phyloP scores from a whole-genome alignment of 2,888 invertebrate genomes.

The Pandemis cinnamomeana region DNA sequence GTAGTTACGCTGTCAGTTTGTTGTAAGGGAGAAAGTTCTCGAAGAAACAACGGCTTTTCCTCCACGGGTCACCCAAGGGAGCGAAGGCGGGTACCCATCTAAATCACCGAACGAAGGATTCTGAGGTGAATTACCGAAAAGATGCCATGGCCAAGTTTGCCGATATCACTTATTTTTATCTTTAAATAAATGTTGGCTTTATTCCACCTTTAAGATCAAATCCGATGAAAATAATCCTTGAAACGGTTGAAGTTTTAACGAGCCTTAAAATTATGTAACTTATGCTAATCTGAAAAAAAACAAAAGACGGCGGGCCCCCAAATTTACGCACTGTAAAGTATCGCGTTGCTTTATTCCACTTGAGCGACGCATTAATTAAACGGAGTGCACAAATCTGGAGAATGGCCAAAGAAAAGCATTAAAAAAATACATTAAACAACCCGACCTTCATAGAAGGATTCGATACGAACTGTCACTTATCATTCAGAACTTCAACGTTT shows the following conservation, averaged over 20 bases:
- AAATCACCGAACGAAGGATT: slow-evolving; percentile 77
- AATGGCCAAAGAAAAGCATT: neutral
- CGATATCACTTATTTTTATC: slow-evolving; percentile 54
- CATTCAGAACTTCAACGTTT: slow-evolving; percentile 43
- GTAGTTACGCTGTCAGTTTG: slow-evolving; percentile 50
- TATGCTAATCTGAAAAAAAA: neutral
- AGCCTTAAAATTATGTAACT: neutral
- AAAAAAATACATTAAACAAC: neutral
- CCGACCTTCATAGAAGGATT: neutral
- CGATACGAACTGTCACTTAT: slow-evolving; percentile 34
- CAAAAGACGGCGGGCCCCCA: neutral
- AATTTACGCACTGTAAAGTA: too few relatives aligned
- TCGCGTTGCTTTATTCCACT: too few relatives aligned
- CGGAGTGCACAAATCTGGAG: too few relatives aligned
- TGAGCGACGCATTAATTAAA: too few relatives aligned
- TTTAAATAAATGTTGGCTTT: slow-evolving; percentile 9
- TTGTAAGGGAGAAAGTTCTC: slow-evolving; percentile 62
- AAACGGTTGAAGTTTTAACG: neutral
- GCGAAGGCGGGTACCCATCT: slow-evolving; percentile 70
- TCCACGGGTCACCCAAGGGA: slow-evolving; percentile 76
- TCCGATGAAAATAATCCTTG: neutral
- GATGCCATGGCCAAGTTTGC: slow-evolving; percentile 63
- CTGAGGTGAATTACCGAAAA: slow-evolving; percentile 76
- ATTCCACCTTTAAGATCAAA: neutral
- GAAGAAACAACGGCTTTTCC: slow-evolving; percentile 79